Percentiles rank a stretch among this genome's conserved stretches.
phyloP scores from a whole-genome alignment of 2,888 invertebrate species.

The Deilephila elpenor region DNA sequence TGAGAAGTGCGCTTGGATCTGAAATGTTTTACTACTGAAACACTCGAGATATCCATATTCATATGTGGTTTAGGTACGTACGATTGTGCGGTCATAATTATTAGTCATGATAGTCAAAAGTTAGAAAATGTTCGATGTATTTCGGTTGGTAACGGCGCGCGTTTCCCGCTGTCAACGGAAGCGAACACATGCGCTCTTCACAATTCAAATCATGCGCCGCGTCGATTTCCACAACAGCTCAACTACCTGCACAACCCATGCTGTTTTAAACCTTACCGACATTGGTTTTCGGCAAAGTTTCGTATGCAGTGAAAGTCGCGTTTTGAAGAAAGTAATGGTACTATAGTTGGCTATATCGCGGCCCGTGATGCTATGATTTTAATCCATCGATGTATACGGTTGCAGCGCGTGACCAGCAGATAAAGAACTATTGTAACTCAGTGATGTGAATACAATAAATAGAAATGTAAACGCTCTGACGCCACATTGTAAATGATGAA shows the following conservation, averaged over 20 bases:
- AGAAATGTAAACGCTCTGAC: slow-evolving; percentile 38
- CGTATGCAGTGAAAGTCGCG: slow-evolving; percentile 60
- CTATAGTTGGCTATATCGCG: slow-evolving; percentile 45
- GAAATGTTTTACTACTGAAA: neutral
- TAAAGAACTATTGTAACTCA: slow-evolving; percentile 50
- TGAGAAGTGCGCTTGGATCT: slow-evolving; percentile 1
- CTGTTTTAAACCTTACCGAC: slow-evolving; percentile 49
- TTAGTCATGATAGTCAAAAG: slow-evolving; percentile 4
- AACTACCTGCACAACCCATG: slow-evolving; percentile 37
- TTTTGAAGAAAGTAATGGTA: slow-evolving; percentile 70
- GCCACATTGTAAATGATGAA: slow-evolving; percentile 14
- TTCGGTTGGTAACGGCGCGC: slow-evolving; percentile 51
- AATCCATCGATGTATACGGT: slow-evolving; percentile 66
- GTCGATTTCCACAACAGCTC: slow-evolving; percentile 51
- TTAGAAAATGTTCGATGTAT: slow-evolving; percentile 36
- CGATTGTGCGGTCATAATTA: slow-evolving; percentile 1
- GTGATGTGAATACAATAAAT: slow-evolving; percentile 44
- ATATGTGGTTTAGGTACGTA: neutral
- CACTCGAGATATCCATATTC: neutral
- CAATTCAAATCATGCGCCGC: slow-evolving; percentile 63
- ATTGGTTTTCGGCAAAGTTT: slow-evolving; percentile 42
- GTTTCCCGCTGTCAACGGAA: slow-evolving; percentile 62
- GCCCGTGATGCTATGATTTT: slow-evolving; percentile 57
- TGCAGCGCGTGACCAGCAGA: slow-evolving; percentile 63
- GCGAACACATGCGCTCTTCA: slow-evolving; percentile 54